phyloP scores from a whole-genome alignment of 2,797 vertebrate species.

The Sebastes minor region DNA sequence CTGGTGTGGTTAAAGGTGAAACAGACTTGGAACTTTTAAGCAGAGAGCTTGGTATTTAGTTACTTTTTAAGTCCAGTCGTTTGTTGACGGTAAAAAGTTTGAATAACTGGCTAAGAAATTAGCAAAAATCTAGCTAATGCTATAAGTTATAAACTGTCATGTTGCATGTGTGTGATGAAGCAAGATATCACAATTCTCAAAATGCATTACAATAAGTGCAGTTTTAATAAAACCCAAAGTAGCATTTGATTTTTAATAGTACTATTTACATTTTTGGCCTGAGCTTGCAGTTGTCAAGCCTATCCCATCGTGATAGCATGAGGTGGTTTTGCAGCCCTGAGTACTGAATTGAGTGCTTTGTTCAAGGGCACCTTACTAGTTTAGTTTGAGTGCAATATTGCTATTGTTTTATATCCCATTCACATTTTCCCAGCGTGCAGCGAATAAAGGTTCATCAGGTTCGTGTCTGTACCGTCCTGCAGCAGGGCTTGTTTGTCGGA shows the following conservation, averaged over 20 bases:
- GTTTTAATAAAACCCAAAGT: neutral
- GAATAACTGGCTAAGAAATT: neutral
- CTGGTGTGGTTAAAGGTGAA: too few species aligned
- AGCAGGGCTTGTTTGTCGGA: conserved; percentile 48
- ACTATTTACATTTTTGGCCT: neutral
- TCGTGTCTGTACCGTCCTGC: conserved; percentile 13
- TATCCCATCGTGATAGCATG: neutral
- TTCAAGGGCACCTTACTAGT: neutral
- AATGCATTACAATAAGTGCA: neutral
- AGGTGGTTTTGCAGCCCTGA: neutral
- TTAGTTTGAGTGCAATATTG: neutral
- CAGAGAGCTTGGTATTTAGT: neutral
- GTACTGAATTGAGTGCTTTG: neutral
- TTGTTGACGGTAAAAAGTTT: neutral
- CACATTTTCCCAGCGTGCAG: conserved; percentile 7
- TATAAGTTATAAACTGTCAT: neutral
- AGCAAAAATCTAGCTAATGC: too few species aligned
- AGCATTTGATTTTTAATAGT: neutral
- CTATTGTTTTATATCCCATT: conserved; percentile 3
- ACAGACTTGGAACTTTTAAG: too few species aligned
- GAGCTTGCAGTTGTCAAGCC: neutral
- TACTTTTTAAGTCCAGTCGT: neutral
- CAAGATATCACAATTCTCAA: neutral
- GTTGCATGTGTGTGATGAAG: neutral
- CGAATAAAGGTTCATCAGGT: conserved; percentile 16